A percentile compares a stretch with the other conserved stretches of the same genome.
These are phyloP conservation scores for Hippopotamyrus pictus DNA, from an alignment of 2,797 vertebrate species.

Conservation along the genomic window DNA sequence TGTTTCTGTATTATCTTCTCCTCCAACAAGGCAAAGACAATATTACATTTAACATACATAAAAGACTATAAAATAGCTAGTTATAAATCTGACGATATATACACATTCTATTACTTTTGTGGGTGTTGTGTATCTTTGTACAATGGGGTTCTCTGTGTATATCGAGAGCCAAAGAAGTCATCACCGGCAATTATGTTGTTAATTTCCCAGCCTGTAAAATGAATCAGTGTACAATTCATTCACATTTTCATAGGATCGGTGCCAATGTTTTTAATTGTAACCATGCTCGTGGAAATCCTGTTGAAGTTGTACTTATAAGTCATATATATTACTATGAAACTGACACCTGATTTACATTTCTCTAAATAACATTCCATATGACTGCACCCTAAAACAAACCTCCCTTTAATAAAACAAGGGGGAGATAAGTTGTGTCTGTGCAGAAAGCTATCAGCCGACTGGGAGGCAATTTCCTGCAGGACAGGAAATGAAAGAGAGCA, in stretches of 20 bases:
- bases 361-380: conserved; percentile 32
- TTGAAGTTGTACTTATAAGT: conserved; percentile 9
- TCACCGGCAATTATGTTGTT: not conserved
- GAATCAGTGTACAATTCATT: not conserved
- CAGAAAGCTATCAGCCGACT: conserved; percentile 52
- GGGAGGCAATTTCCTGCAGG: conserved; percentile 79
- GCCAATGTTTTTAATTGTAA: not conserved
- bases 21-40: not conserved
- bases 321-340: not conserved
- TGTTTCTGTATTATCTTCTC: not conserved
- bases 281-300: not conserved
- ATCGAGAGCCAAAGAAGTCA: not conserved
- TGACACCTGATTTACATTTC: conserved; percentile 26
- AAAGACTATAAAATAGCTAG: not conserved
- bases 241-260: not conserved
- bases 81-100: not conserved
- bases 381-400: conserved; percentile 29
- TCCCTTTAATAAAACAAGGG: conserved; percentile 47
- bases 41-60: not conserved
- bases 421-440: conserved; percentile 48
- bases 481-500: conserved; percentile 86
- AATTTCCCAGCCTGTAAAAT: not conserved
- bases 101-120: not conserved
- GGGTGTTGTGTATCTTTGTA: not conserved
- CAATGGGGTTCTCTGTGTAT: not conserved